phyloP scores from a whole-genome alignment of 2,113 vertebrate genomes.

The Numenius arquata region DNA sequence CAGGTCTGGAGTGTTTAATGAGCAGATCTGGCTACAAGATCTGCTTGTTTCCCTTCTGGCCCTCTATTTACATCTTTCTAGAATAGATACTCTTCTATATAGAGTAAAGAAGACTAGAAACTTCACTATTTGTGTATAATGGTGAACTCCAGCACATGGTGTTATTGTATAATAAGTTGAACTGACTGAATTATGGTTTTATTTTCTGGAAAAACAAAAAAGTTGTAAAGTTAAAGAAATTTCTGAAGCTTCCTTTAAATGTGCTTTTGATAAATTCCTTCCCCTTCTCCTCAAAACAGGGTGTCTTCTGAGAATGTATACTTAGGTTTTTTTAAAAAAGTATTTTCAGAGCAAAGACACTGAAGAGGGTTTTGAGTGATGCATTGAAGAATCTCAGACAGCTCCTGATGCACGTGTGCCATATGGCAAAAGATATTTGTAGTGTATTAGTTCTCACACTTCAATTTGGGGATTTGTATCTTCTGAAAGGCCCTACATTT shows the following conservation, averaged over 20 bases:
- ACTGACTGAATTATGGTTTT: not conserved
- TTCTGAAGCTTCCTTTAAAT: not conserved
- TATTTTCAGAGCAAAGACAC: not conserved
- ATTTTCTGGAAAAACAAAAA: not conserved
- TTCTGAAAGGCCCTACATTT: not conserved
- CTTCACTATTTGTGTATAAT: not conserved
- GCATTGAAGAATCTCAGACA: not conserved
- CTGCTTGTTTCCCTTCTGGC: not conserved
- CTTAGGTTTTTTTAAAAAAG: not conserved
- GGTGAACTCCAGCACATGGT: not conserved
- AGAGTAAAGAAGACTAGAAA: not conserved
- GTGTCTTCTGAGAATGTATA: not conserved
- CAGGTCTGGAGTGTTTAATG: not conserved
- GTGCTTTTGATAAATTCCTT: not conserved
- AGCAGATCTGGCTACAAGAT: not conserved
- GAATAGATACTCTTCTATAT: not conserved
- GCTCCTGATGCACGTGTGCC: not conserved
- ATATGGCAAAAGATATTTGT: not conserved
- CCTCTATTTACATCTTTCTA: not conserved
- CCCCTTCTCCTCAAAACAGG: not conserved
- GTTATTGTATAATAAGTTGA: not conserved
- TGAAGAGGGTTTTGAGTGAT: not conserved
- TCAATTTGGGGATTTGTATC: not conserved
- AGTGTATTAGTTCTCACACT: not conserved
- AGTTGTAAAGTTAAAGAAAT: not conserved